Percentiles rank a stretch among this genome's conserved stretches.
Conservation (phyloP, 2,797 vertebrate genomes). For the Emys orbicularis region DNA sequence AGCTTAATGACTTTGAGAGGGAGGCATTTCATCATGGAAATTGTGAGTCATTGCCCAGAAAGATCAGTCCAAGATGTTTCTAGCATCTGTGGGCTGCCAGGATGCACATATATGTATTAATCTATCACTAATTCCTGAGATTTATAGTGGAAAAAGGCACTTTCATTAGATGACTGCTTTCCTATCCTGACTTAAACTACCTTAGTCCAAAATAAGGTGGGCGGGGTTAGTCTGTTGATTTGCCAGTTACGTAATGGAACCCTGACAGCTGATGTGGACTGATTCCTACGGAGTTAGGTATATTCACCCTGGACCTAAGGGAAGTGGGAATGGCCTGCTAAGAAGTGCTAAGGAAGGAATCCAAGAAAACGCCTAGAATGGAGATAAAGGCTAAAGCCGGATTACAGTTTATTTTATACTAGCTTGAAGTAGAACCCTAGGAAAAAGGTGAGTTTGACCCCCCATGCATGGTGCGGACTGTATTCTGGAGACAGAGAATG, state of each 20-base stretch:
- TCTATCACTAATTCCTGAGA: constrained; percentile 65
- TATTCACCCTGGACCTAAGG: background rate
- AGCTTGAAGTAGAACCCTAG: background rate
- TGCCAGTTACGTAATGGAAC: constrained; percentile 54
- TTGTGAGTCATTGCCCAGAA: constrained; percentile 57
- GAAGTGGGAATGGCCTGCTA: background rate
- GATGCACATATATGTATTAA: constrained; percentile 58
- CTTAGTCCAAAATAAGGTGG: constrained; percentile 72
- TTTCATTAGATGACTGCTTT: constrained; percentile 48
- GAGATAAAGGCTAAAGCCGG: background rate
- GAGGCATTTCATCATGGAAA: constrained; percentile 58
- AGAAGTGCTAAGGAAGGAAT: background rate
- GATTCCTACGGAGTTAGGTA: background rate
- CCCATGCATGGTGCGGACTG: background rate
- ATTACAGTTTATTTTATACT: background rate
- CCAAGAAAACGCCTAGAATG: background rate
- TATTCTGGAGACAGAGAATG: background rate
- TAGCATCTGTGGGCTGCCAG: constrained; percentile 70
- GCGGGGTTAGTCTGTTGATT: constrained; percentile 53
- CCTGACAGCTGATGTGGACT: background rate
- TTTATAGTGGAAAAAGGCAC: constrained; percentile 66
- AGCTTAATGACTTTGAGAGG: constrained; percentile 62
- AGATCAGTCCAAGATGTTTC: constrained; percentile 67
- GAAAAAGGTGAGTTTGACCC: background rate
- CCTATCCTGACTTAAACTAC: constrained; percentile 69